Base-by-base conservation (phyloP, 1,140 invertebrate species). In the Homalodisca vitripennis region DNA sequence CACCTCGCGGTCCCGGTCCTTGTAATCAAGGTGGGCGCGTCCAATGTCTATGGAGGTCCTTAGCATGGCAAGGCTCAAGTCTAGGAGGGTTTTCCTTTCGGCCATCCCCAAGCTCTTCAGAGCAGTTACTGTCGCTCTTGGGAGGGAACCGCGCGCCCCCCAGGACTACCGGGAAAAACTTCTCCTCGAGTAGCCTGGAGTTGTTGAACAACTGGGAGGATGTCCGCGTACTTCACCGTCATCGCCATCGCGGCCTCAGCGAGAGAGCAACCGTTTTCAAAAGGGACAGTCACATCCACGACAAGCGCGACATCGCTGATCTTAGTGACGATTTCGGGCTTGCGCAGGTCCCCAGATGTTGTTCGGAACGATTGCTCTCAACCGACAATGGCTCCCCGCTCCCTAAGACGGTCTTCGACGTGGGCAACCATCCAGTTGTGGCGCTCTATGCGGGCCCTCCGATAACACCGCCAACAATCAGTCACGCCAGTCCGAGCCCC, bases 231-330 rank as follows among this genome's bases (percentile, higher is more conserved):
- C 12, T 53, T 53, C 10, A 20, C 20, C 22, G 12, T 17, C 48
- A 12, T 53, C 12, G 6, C 48, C 12, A 53, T 6, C 3, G 48
- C 48, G 12, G 48, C 20, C 22, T 22, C 12, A 22, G 48, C 12
- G 3, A 53, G 55, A 29, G 55, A 27, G 24, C 13, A 6, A 10
- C 6, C 55, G 24, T 60, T 60, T n/a, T 60, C 55, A 27, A 27
- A 60, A 2, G 24, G 55, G 55, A 60, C 55, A 13, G 55, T 60
- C 12, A 60, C 55, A 27, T 60, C 55, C 10, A 60, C 55, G 13
- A 60, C 55, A 24, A 2, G 29, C 6, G n/a, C 55, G 24, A n/a
- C 22, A 60, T 60, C 55, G 22, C 24, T 2, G 10, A 27, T 13
- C 24, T 60, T 60, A n/a, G 6, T 12, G 55, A 60, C 55, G 27